phyloP scores from a whole-genome alignment of 2,797 vertebrate genomes.

The Sebastes paucispinis region DNA sequence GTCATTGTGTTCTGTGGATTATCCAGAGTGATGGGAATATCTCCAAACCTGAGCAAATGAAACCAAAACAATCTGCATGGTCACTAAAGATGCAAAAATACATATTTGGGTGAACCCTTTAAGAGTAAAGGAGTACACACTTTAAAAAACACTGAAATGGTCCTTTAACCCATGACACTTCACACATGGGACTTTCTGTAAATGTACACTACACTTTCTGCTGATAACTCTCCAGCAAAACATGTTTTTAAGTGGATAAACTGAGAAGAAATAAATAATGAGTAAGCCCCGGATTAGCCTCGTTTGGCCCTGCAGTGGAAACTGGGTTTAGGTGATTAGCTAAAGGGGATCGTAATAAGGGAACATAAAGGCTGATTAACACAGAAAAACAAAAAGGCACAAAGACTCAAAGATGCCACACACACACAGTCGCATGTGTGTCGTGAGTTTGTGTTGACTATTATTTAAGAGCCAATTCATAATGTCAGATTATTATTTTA shows the following conservation, averaged over 20 bases:
- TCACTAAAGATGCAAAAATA: no score
- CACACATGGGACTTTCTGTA: not conserved
- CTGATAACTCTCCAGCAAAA: not conserved
- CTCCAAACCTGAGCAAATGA: not conserved
- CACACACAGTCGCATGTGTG: not conserved
- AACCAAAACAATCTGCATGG: no score
- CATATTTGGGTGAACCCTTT: no score
- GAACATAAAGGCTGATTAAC: conserved; percentile 31
- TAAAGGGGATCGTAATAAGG: conserved; percentile 27
- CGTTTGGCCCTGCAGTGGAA: conserved; percentile 9
- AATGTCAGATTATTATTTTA: not conserved
- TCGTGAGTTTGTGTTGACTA: not conserved
- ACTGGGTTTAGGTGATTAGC: conserved; percentile 47
- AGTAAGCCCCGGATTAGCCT: conserved; percentile 13
- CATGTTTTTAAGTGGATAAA: not conserved
- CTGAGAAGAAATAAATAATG: not conserved
- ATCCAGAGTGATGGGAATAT: not conserved
- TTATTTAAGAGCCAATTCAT: not conserved
- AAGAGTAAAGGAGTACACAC: no score
- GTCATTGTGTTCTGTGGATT: not conserved
- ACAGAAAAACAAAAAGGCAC: conserved; percentile 16
- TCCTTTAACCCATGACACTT: not conserved
- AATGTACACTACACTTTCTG: not conserved
- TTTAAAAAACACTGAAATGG: not conserved
- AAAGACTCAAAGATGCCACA: not conserved